These are phyloP conservation scores for Coregonus ussuriensis DNA, from an alignment of 2,797 vertebrate species.

Conservation along the genomic window DNA sequence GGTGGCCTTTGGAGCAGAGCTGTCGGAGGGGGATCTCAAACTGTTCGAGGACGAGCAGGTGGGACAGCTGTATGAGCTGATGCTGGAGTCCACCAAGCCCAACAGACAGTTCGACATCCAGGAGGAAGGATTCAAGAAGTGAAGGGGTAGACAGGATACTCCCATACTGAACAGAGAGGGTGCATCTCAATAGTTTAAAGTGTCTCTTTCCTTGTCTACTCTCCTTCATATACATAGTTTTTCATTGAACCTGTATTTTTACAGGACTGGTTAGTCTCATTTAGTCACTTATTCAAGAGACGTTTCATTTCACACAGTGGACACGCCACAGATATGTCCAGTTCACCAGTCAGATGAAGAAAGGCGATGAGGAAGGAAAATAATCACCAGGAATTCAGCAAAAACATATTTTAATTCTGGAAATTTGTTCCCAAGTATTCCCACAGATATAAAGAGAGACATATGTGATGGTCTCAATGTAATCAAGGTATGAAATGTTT, in stretches of 20 bases:
- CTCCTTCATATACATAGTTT: neutral
- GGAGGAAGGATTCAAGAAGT: constrained; percentile 66
- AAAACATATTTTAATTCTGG: no score
- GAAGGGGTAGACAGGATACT: constrained; percentile 6
- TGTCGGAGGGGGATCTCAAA: constrained; percentile 70
- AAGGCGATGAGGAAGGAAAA: neutral
- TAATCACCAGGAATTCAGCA: no score
- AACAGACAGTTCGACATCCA: constrained; percentile 79
- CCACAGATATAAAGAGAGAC: no score
- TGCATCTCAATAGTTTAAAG: neutral
- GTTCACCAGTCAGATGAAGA: neutral
- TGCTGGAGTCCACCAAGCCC: constrained; percentile 89
- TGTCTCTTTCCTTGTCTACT: neutral
- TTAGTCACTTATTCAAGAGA: neutral
- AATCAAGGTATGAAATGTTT: no score
- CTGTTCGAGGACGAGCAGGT: constrained; percentile 87
- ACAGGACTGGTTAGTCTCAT: neutral
- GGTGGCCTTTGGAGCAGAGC: constrained; percentile 54
- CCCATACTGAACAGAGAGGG: neutral
- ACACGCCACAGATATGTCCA: neutral
- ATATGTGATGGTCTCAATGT: no score
- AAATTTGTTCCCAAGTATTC: no score
- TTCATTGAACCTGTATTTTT: neutral
- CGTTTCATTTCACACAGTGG: neutral
- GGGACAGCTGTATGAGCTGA: constrained; percentile 89